A percentile compares a stretch with the other conserved stretches of the same genome.
These are phyloP conservation scores for Sphaerodactylus townsendi DNA, from an alignment of 2,113 vertebrate genomes.

Conservation along the genomic window DNA sequence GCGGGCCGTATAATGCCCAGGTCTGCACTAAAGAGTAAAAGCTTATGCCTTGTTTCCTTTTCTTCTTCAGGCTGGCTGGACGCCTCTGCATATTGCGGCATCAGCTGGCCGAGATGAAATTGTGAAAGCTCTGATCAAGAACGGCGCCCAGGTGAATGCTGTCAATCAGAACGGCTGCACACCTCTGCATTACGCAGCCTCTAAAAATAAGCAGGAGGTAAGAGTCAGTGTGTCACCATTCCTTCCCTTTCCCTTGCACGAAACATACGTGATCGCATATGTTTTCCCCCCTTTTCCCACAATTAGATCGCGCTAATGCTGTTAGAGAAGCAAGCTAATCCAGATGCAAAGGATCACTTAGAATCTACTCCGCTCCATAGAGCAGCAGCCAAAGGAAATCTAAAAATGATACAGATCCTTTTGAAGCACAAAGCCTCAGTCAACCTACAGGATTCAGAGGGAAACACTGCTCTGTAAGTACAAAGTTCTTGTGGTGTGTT, in stretches of 20 bases:
- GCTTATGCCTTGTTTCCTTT: background rate
- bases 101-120: constrained; percentile 94
- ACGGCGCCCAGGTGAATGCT: constrained; percentile 89
- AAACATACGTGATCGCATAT: background rate
- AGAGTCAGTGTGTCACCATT: background rate
- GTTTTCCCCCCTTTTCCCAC: background rate
- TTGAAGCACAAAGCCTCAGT: constrained; percentile 90
- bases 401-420: constrained; percentile 90
- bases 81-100: constrained; percentile 92
- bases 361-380: constrained; percentile 91
- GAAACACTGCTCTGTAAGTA: constrained; percentile 95
- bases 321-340: constrained; percentile 89
- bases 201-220: constrained; percentile 94
- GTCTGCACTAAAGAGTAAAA: background rate
- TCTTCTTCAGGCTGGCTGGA: constrained; percentile 85
- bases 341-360: constrained; percentile 88
- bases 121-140: constrained; percentile 85
- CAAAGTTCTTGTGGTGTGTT: background rate
- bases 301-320: constrained; percentile 89
- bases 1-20: too few relatives aligned
- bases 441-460: constrained; percentile 93
- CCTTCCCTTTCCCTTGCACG: background rate
- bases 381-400: constrained; percentile 93
- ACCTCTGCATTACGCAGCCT: constrained; percentile 93
- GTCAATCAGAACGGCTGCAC: constrained; percentile 95